phyloP scores from a whole-genome alignment of 2,888 invertebrate species.

The Melinaea menophilus region DNA sequence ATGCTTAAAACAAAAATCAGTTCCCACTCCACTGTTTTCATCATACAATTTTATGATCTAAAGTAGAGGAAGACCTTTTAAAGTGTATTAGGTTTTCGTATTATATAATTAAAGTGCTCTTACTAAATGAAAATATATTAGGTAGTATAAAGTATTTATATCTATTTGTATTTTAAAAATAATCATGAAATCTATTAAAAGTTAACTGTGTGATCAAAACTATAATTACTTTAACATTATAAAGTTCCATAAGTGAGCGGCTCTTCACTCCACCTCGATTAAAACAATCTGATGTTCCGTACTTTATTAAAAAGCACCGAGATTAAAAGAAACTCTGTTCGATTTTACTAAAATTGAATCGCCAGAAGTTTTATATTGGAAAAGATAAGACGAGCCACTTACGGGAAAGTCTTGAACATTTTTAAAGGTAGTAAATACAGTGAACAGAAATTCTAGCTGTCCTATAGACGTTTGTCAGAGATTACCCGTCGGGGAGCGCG shows the following conservation, averaged over 20 bases:
- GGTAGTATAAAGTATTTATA: too few species aligned
- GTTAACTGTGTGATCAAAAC: too few species aligned
- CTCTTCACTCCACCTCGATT: not conserved
- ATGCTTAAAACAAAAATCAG: not conserved
- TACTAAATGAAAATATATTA: too few species aligned
- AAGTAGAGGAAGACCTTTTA: too few species aligned
- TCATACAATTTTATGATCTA: not conserved
- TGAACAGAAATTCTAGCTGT: constrained; percentile 27
- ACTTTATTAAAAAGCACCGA: constrained; percentile 4
- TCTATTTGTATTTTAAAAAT: too few species aligned
- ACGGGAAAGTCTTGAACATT: constrained; percentile 20
- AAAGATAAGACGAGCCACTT: constrained; percentile 22
- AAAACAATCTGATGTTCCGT: not conserved
- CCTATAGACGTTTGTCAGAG: constrained; percentile 30
- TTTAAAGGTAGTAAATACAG: constrained; percentile 31
- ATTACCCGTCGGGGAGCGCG: constrained; percentile 19
- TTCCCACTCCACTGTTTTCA: not conserved
- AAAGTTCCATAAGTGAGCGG: not conserved
- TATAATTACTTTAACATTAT: not conserved
- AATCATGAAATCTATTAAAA: too few species aligned
- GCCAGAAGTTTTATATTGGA: constrained; percentile 17
- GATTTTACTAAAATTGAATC: constrained; percentile 15
- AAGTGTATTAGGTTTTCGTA: too few species aligned
- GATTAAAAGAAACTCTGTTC: not conserved
- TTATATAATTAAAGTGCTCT: too few species aligned